Evolutionary conservation across 2,797 vertebrate genomes (phyloP), one percentile per base, ranked within the genome.

Genomic region (Onychomys leucogaster): DNA sequence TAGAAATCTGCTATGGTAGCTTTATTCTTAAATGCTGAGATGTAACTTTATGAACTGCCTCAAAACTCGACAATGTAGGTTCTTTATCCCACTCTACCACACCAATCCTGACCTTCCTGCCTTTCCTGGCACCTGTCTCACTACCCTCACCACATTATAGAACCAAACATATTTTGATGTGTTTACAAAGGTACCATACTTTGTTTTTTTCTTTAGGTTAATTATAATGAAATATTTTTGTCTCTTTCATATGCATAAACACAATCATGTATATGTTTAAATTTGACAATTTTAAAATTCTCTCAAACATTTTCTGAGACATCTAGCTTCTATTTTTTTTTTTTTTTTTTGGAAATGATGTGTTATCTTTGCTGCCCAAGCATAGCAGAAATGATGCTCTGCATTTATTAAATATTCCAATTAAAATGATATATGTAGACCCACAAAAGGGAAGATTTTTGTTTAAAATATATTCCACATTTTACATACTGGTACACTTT

Each of bases 71-170:
- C 55, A 25, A n/a, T 6, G 4, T 69, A 76, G 41, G 23, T 73
- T 9, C 49, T 87, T 27, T 84, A 2, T 1, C 8, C 16, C 65
- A 82, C 2, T 57, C 76, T 43, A 69, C 63, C 7, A 59, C 10
- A 67, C 0, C 6, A 67, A 65, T 49, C 3, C 76, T 73, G 9
- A 57, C 14, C 0, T 43, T 59, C 2, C 11, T 82, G 0, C 49
- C 5, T 78, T 89, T 59, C 63, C 37, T 41, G 8, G 17, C 73
- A 85, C 59, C 10, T 80, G 77, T 59, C 17, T 25, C 2, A 32
- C 2, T 34, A 49, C 0, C 1, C 5, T 9, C 0, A 25, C 0
- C 34, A n/a, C 2, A 2, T 29, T 25, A 7, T 0, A 83, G 14
- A 49, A 75, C 4, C 90, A 87, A 88, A 81, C 2, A 5, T 34